Conservation (phyloP, 2,888 invertebrate species). For the Seira musarum region DNA sequence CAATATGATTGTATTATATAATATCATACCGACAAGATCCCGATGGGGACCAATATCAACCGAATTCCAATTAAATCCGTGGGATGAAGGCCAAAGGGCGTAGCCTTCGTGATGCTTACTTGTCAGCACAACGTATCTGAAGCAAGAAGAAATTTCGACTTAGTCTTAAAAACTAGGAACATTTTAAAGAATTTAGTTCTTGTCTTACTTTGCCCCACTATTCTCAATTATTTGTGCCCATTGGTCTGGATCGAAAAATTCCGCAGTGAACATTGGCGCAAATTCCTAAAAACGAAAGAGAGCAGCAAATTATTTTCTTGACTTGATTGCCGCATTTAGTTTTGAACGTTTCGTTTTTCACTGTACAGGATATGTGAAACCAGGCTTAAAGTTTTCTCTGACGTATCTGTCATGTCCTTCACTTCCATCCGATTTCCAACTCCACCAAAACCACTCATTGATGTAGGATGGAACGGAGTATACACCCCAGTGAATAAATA, state of each 20-base stretch:
- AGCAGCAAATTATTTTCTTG: too few relatives aligned
- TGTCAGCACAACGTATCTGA: conserved; percentile 79
- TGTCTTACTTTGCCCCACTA: conserved; percentile 86
- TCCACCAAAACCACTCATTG: conserved; percentile 71
- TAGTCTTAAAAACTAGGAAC: not conserved
- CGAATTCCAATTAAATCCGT: conserved; percentile 89
- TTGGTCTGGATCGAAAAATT: conserved; percentile 86
- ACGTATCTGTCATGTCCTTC: conserved; percentile 77
- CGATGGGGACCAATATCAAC: conserved; percentile 83
- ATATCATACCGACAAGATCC: conserved; percentile 79
- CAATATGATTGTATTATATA: conserved; percentile 72
- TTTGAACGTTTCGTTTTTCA: too few relatives aligned
- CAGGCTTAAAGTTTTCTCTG: conserved; percentile 85
- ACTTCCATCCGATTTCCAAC: conserved; percentile 5
- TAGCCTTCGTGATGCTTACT: conserved; percentile 93
- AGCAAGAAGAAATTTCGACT: not conserved
- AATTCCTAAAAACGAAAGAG: conserved; percentile 77
- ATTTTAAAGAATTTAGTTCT: not conserved
- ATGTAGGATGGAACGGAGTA: conserved; percentile 15
- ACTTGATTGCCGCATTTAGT: too few relatives aligned
- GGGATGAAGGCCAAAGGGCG: conserved; percentile 86
- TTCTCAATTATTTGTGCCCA: conserved; percentile 88
- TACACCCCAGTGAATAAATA: conserved; percentile 40
- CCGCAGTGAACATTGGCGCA: conserved; percentile 88
- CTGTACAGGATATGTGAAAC: conserved; percentile 84